Evolutionary conservation across 1,140 invertebrate species (phyloP), one percentile per base, ranked within the genome.

Genomic region (Sitobion miscanthi): DNA sequence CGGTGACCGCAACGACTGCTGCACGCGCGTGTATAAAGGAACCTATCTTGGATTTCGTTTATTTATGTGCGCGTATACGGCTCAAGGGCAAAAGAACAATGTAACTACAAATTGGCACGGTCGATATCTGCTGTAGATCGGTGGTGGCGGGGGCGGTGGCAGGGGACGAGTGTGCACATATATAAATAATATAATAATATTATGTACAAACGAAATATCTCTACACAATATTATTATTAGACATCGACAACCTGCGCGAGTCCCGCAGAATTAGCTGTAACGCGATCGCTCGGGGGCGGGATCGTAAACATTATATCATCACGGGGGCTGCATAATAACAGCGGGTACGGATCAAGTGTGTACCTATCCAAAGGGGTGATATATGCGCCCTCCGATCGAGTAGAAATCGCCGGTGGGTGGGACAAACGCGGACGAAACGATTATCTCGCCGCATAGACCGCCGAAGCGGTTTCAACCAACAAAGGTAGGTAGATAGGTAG

Each of bases 41-140:
- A 42, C 20, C 89, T 62, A 54, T 54, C 42, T 14, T n/a, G 57
- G 89, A 90, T 90, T 90, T 90, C 25, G 57, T 54, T 90, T 90
- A 77, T 90, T 45, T 90, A 69, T 90, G 89, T 69, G 38, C 38
- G 25, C 89, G 89, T 42, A 38, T 47, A 42, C 57, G 45, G 38
- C 89, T 90, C 89, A 90, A 90, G 89, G 89, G 89, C 89, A 90
- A 62, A 30, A 77, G 38, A 90, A 90, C 89, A 90, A 90, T 69
- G 42, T 77, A 90, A n/a, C 38, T 69, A 77, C 89, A 62, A 90
- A 90, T 90, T 90, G 89, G 57, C 57, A 45, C 20, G n/a, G 52
- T 90, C 87, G 49, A 77, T 86, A 86, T 86, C 21, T 86, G 23
- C 38, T 45, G 14, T 83, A 21, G 42, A 20, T 45, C n/a, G n/a